Base-by-base conservation (phyloP, 2,113 vertebrate genomes). In the Barnardius zonarius region DNA sequence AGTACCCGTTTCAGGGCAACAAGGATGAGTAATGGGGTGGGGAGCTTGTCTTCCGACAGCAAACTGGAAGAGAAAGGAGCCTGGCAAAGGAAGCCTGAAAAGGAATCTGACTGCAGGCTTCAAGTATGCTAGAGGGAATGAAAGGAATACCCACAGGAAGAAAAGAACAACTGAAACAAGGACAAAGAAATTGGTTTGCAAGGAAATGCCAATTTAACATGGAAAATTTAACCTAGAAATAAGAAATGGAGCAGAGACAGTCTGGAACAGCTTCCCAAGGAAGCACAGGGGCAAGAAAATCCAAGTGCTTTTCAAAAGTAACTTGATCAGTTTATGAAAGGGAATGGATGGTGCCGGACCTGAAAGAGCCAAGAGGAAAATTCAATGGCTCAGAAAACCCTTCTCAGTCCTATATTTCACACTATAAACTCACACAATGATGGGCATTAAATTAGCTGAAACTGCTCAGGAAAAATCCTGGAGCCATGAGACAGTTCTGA, bases 181-280 rank as follows among this genome's bases (percentile, higher is more conserved):
- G 66, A 96, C 61, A 92, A 95, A 93, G 83, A 93, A 89, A 91
- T 4, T 62, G 44, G 77, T 93, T 92, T 87, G 66, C 62, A 92
- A 87, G 91, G 33, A 96, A 95, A 91, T 79, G 77, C 48, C 84
- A 61, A 82, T 83, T 93, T 74, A 83, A 95, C 80, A 86, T 20
- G 55, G 81, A 91, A 93, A 96, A 95, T 91, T 95, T 87, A 95
- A 93, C 66, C 48, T 83, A 89, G 78, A 91, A 95, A 92, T 83
- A 41, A 70, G 44, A 92, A 95, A 89, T 16, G 62, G 46, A 91
- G 91, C 81, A 86, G 64, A 91, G 64, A 83, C 23, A 61, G 48
- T 43, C 52, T 61, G 73, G 52, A 93, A 93, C 30, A 87, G 69
- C 57, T 92, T 92, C 48, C 55, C 66, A 89, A 76, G 52, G 30